Conservation (phyloP, 2,888 invertebrate genomes). For the Mylabris sibirica region DNA sequence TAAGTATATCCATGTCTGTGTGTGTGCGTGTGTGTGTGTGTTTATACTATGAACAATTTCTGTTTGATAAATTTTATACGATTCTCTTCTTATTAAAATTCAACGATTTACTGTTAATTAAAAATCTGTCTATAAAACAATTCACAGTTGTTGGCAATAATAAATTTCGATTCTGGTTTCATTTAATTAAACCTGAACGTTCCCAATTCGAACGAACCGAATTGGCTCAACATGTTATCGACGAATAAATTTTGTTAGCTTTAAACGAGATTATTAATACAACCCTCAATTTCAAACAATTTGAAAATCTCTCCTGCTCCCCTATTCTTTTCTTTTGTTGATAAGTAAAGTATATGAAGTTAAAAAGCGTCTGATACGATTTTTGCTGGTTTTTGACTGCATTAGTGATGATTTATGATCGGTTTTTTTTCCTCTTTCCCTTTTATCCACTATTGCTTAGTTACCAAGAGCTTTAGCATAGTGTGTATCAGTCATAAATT, state of each 20-base stretch:
- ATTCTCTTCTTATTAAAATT: not conserved
- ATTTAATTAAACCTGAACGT: constrained; percentile 23
- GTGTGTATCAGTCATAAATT: constrained; percentile 58
- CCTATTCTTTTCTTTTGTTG: not conserved
- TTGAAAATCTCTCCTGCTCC: not conserved
- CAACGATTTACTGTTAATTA: not conserved
- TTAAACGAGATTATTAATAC: constrained; percentile 3
- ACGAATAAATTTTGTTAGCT: constrained; percentile 9
- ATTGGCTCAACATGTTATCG: constrained; percentile 7
- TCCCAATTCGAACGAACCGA: constrained; percentile 13
- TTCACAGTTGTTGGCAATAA: constrained; percentile 12
- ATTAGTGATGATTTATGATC: constrained; percentile 60
- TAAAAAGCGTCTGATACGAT: constrained; percentile 58
- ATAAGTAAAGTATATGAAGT: constrained; percentile 44
- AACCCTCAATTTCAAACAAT: not conserved
- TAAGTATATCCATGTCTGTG: constrained; percentile 49
- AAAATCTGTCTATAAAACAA: not conserved
- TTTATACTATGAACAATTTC: too few relatives aligned
- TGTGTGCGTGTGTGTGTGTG: constrained; percentile 31
- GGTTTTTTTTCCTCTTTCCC: constrained; percentile 43
- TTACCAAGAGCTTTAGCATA: constrained; percentile 57
- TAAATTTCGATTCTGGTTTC: constrained; percentile 25
- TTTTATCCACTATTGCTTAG: constrained; percentile 53
- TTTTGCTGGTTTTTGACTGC: constrained; percentile 58
- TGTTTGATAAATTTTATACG: too few relatives aligned